phyloP scores from a whole-genome alignment of 2,797 vertebrate species.

The Heteromormyrus szaboi region DNA sequence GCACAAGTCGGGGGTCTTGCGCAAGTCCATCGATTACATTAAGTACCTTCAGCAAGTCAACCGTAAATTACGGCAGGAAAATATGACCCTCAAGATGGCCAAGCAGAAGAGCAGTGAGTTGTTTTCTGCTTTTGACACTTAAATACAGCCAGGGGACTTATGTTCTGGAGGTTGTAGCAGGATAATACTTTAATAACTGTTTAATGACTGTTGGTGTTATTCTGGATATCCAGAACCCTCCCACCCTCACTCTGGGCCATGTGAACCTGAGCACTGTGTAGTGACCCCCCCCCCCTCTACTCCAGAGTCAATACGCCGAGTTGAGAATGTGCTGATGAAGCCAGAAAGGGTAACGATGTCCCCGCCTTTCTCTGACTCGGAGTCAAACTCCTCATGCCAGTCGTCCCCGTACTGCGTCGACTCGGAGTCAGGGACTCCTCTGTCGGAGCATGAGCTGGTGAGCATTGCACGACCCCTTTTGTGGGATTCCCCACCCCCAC shows the following conservation, averaged over 20 bases:
- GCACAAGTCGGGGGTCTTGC: constrained; percentile 93
- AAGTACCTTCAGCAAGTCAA: constrained; percentile 93
- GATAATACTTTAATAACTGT: background rate
- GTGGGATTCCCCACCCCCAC: background rate
- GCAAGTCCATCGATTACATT: constrained; percentile 96
- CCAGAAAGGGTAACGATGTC: constrained; percentile 86
- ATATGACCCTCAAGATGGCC: constrained; percentile 84
- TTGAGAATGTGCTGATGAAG: constrained; percentile 84
- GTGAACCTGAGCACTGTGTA: background rate
- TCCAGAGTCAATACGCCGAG: constrained; percentile 70
- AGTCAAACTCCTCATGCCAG: constrained; percentile 77
- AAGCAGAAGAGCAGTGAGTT: constrained; percentile 89
- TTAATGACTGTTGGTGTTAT: background rate
- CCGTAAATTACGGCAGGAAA: constrained; percentile 92
- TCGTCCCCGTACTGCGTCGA: constrained; percentile 90
- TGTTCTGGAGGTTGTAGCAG: background rate
- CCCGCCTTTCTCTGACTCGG: constrained; percentile 86
- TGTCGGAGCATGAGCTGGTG: constrained; percentile 71
- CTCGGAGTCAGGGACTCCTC: constrained; percentile 86
- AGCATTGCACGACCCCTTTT: background rate
- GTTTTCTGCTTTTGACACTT: background rate
- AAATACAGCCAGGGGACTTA: background rate
- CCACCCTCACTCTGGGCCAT: background rate
- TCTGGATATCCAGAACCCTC: background rate
- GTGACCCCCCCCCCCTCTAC: background rate